Base-by-base conservation (phyloP, 2,797 vertebrate genomes). In the Pempheris klunzingeri region DNA sequence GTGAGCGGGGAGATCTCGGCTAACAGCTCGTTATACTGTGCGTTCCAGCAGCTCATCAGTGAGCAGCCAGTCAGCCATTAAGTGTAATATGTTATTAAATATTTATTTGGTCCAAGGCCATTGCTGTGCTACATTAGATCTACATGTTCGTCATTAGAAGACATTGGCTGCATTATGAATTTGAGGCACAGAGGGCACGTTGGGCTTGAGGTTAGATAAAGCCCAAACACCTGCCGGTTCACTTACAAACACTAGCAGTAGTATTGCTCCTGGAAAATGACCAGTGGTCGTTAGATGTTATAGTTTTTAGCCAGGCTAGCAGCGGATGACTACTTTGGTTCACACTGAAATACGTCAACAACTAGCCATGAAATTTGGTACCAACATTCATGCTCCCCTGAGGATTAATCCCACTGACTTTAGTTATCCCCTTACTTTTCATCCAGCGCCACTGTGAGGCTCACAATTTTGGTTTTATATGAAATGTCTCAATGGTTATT, bases 61-160 rank as follows among this genome's bases (percentile, higher is more conserved):
- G 76, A 87, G 87, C 85, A 85, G 83, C 80, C 82, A 86, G 81
- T 88, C 86, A 83, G 85, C 90, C 90, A 90, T 92, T 90, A 90
- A 87, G 87, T 80, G 63, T 88, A 88, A 92, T 92, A 82, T 65
- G 85, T 85, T 84, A 88, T 94, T 90, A 92, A 93, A 94, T 92
- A 93, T 93, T 91, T 88, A 94, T 93, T 82, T 89, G 85, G 81
- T 87, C 73, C 81, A 67, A 67, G 70, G 73, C 83, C 71, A 65
- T 86, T 64, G 87, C 87, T 86, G 83, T 65, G 86, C 88, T 81
- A 73, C 87, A 90, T 90, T 90, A 91, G 61, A 88, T 84, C 83
- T 86, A 67, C 84, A 71, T 80, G 90, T 66, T 88, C 55, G 18
- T 91, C 86, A 84, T 92, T 91, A 91, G 76, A 77, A 74, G 82